Evolutionary conservation across 2,113 vertebrate species (phyloP).

Genomic region (Clarias magur): DNA sequence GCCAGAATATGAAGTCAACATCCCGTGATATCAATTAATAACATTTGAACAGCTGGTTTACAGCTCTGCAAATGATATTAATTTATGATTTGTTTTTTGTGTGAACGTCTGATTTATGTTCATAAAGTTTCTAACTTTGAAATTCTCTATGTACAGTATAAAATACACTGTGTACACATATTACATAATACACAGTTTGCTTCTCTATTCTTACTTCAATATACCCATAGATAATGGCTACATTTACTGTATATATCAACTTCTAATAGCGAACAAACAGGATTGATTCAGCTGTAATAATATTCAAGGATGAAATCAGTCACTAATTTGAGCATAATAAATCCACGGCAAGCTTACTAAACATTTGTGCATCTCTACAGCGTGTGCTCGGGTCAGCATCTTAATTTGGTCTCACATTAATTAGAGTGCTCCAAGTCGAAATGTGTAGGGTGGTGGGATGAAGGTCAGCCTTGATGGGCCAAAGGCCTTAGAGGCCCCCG

Average conservation of each 20-base stretch:
- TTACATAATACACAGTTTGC: neutral
- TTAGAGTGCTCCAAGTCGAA: constrained; percentile 57
- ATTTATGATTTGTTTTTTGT: neutral
- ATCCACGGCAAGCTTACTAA: constrained; percentile 55
- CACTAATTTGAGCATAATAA: constrained; percentile 52
- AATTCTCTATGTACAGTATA: neutral
- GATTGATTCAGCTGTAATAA: constrained; percentile 32
- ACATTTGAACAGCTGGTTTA: neutral
- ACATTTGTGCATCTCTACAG: constrained; percentile 45
- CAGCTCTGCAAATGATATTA: neutral
- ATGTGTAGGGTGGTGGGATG: constrained; percentile 43
- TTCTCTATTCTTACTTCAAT: neutral
- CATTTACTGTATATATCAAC: constrained; percentile 1
- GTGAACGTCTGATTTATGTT: neutral
- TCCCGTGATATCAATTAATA: constrained; percentile 30
- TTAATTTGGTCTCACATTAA: constrained; percentile 64
- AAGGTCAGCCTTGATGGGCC: constrained; percentile 11
- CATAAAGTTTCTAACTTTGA: neutral
- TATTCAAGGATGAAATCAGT: constrained; percentile 44
- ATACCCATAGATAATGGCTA: neutral
- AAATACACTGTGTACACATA: neutral
- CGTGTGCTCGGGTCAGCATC: constrained; percentile 56
- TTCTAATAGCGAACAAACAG: constrained; percentile 18
- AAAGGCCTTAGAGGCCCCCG: constrained; percentile 58
- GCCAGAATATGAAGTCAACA: constrained; percentile 67